Evolutionary conservation across 2,888 invertebrate species (phyloP).

Genomic region (Apotomis turbidana): DNA sequence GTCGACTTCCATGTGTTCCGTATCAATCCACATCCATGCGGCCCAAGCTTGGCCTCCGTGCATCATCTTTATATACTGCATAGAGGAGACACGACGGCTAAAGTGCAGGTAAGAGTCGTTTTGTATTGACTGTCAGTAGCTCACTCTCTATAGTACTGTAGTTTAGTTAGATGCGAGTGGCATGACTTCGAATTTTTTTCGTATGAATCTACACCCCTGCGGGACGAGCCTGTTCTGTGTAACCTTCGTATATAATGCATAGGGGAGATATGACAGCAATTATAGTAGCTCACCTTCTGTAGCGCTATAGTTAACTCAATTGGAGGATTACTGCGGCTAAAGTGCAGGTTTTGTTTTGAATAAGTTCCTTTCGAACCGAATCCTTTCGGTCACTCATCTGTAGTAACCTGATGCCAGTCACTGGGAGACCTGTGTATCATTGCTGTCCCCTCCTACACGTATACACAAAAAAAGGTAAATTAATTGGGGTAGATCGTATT

Average conservation of each 20-base stretch:
- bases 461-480: too few relatives aligned
- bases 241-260: slow-evolving; percentile 97
- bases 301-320: too few relatives aligned
- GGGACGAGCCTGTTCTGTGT: slow-evolving; percentile 92
- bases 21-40: slow-evolving; percentile 95
- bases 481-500: too few relatives aligned
- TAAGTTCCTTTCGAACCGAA: too few relatives aligned
- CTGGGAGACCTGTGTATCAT: too few relatives aligned
- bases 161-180: slow-evolving; percentile 94
- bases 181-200: slow-evolving; percentile 96
- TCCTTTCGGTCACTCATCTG: too few relatives aligned
- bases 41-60: slow-evolving; percentile 90
- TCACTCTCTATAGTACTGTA: too few relatives aligned
- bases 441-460: too few relatives aligned
- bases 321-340: too few relatives aligned
- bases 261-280: slow-evolving; percentile 96
- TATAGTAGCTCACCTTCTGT: neutral
- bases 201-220: slow-evolving; percentile 96
- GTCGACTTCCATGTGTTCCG: slow-evolving; percentile 98
- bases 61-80: slow-evolving; percentile 98
- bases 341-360: too few relatives aligned
- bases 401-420: too few relatives aligned
- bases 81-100: slow-evolving; percentile 97
- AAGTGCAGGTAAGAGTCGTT: slow-evolving; percentile 86
- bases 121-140: too few relatives aligned